Percentiles rank a stretch among this genome's conserved stretches.
phyloP scores from a whole-genome alignment of 2,113 vertebrate species.

The Podocnemis expansa region DNA sequence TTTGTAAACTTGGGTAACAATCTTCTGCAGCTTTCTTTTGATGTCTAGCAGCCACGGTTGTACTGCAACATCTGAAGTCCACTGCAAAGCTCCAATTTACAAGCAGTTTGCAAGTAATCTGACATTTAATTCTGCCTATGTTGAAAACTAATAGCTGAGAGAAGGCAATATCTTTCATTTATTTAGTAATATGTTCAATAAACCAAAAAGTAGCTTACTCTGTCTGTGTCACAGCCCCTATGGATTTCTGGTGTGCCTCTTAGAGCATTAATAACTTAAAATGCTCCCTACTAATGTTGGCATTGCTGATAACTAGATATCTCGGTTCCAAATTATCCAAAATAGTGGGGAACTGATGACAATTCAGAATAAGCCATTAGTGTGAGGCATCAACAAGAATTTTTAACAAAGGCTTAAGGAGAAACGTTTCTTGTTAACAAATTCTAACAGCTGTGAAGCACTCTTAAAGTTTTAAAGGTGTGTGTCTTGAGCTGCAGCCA shows the following conservation, averaged over 20 bases:
- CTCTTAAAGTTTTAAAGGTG: neutral
- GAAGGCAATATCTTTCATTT: neutral
- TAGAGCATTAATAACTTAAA: neutral
- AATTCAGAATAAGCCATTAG: neutral
- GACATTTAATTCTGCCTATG: neutral
- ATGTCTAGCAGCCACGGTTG: neutral
- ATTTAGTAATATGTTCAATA: neutral
- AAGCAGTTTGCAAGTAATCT: neutral
- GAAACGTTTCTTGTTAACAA: neutral
- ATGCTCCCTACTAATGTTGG: neutral
- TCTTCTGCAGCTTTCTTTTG: neutral
- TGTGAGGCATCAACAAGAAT: neutral
- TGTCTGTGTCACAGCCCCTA: neutral
- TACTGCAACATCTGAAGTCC: neutral
- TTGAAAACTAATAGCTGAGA: neutral
- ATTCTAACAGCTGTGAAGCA: neutral
- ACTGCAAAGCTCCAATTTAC: neutral
- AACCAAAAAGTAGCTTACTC: neutral
- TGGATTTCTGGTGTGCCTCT: neutral
- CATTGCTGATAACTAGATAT: neutral
- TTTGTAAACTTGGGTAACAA: neutral
- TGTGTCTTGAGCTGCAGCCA: neutral
- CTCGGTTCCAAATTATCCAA: slow-evolving; percentile 1
- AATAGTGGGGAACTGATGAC: neutral
- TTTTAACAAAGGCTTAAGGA: slow-evolving; percentile 18